These are phyloP conservation scores for Stichopus horrens DNA, from an alignment of 53 echinoderm and acorn worm species.

Conservation along the genomic window DNA sequence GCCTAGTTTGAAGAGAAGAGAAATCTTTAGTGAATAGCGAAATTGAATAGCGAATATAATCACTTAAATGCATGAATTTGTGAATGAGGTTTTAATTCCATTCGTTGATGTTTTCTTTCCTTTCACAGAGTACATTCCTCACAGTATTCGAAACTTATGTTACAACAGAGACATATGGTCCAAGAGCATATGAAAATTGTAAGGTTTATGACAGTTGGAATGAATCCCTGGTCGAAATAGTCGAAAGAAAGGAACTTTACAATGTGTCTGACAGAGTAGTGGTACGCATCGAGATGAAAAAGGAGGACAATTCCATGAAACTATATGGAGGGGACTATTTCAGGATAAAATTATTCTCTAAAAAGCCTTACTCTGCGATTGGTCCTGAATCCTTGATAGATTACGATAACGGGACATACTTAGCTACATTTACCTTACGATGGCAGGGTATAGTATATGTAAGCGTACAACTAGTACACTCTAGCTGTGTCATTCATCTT, in stretches of 20 bases:
- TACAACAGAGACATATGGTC: too few species aligned
- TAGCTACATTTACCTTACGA: constrained; percentile 44
- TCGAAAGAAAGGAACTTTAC: background rate
- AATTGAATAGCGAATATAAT: too few species aligned
- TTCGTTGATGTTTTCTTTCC: too few species aligned
- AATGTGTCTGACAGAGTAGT: background rate
- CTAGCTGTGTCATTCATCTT: constrained; percentile 30
- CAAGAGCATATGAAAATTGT: background rate
- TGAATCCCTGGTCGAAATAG: background rate
- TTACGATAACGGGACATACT: constrained; percentile 47
- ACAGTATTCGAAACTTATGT: too few species aligned
- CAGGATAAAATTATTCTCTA: background rate
- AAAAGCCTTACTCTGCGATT: background rate
- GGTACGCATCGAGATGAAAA: background rate
- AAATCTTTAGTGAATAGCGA: too few species aligned
- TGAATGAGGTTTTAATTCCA: too few species aligned
- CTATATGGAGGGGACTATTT: background rate
- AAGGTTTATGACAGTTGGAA: background rate
- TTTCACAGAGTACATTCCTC: too few species aligned
- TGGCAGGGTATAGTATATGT: constrained; percentile 38
- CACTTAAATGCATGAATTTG: too few species aligned
- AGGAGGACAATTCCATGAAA: background rate
- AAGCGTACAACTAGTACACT: constrained; percentile 22
- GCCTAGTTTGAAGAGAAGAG: too few species aligned
- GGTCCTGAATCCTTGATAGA: constrained; percentile 18